These are phyloP conservation scores for Prunella strophiata DNA, from an alignment of 2,797 vertebrate genomes.

Conservation along the genomic window DNA sequence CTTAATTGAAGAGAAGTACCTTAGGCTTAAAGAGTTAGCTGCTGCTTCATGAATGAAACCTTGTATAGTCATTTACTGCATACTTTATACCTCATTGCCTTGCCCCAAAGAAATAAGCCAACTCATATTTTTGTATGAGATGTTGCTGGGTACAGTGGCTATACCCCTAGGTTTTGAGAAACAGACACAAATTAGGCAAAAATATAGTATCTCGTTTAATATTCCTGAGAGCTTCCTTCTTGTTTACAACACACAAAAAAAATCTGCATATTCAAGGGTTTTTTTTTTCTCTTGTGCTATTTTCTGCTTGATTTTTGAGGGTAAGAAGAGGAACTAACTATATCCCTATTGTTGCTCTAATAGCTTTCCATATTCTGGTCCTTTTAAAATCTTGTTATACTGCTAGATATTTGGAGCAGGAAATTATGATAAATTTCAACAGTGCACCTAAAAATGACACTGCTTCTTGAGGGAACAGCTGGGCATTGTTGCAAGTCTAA, in stretches of 20 bases:
- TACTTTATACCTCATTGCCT: background rate
- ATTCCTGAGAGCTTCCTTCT: background rate
- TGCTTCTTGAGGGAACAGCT: background rate
- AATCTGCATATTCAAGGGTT: background rate
- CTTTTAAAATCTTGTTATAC: background rate
- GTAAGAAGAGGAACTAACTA: background rate
- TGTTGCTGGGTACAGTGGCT: background rate
- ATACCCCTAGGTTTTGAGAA: background rate
- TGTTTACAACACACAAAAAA: background rate
- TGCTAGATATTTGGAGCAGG: background rate
- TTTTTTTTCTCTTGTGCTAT: background rate
- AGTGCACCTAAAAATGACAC: background rate
- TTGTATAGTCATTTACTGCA: background rate
- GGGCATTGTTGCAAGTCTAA: background rate
- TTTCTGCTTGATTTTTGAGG: background rate
- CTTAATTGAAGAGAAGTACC: slow-evolving; percentile 37
- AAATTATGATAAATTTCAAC: background rate
- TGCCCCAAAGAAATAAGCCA: background rate
- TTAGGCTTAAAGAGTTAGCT: background rate
- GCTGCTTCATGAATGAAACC: slow-evolving; percentile 50
- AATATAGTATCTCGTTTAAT: background rate
- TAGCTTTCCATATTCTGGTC: background rate
- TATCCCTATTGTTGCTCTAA: background rate
- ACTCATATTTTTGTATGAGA: background rate
- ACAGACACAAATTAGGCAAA: background rate